A percentile compares a stretch with the other conserved stretches of the same genome.
phyloP scores from a whole-genome alignment of 2,113 vertebrate species.

The Ptyas mucosa region DNA sequence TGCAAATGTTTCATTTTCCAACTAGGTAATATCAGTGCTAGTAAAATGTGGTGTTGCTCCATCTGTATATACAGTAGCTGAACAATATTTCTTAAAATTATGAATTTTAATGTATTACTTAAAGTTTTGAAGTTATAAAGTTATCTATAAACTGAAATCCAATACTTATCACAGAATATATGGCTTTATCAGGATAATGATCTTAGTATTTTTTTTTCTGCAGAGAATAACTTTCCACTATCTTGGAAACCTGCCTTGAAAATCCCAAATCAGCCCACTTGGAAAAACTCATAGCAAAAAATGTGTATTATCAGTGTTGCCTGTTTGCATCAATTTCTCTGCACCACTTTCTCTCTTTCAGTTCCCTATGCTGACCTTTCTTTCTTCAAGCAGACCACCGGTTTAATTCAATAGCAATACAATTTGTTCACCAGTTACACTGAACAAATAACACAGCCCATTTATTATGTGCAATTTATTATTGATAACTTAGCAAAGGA shows the following conservation, averaged over 20 bases:
- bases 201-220: background rate
- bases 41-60: background rate
- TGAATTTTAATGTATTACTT: background rate
- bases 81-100: background rate
- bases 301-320: background rate
- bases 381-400: background rate
- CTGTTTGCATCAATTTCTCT: background rate
- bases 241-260: background rate
- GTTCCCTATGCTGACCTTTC: background rate
- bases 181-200: background rate
- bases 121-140: background rate
- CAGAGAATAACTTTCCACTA: background rate
- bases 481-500: conserved; percentile 46
- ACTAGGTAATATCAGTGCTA: background rate
- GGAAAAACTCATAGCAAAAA: background rate
- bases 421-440: background rate
- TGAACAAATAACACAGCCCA: background rate
- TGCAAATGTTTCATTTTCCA: background rate
- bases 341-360: background rate
- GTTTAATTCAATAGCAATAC: background rate
- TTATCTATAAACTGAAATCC: background rate
- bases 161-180: background rate
- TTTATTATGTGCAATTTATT: conserved; percentile 42
- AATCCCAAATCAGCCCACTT: background rate
- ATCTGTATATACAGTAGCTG: background rate